phyloP scores from a whole-genome alignment of 2,888 invertebrate genomes.

The Auanema sp. region DNA sequence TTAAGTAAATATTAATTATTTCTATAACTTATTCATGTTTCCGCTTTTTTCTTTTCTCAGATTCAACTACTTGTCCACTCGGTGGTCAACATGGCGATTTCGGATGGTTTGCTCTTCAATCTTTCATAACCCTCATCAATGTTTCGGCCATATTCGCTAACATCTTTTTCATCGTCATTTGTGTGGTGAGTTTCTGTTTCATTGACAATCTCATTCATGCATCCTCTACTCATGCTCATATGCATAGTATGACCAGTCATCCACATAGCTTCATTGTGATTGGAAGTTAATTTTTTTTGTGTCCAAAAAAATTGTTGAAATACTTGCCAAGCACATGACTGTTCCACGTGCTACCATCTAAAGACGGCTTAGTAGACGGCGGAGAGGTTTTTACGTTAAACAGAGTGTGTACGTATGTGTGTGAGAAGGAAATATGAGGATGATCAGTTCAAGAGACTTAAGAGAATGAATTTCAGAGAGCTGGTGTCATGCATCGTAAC shows the following conservation, averaged over 20 bases:
- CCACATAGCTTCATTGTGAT: too few relatives aligned
- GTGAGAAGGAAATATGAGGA: not conserved
- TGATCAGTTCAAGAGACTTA: slow-evolving; percentile 1
- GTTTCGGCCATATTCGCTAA: slow-evolving; percentile 25
- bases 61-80: slow-evolving; percentile 21
- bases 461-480: slow-evolving; percentile 18
- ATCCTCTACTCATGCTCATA: too few relatives aligned
- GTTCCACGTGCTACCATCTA: too few relatives aligned
- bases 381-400: not conserved
- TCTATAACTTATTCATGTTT: not conserved
- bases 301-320: too few relatives aligned
- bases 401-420: not conserved
- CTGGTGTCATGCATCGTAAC: slow-evolving; percentile 31
- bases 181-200: slow-evolving; percentile 15
- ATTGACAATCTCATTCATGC: not conserved
- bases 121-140: slow-evolving; percentile 27
- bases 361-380: too few relatives aligned
- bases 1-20: too few relatives aligned
- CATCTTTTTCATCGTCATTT: slow-evolving; percentile 27
- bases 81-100: slow-evolving; percentile 22
- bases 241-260: too few relatives aligned
- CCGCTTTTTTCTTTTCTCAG: not conserved
- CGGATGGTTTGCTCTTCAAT: slow-evolving; percentile 28
- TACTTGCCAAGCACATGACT: too few relatives aligned
- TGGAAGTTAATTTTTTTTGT: too few relatives aligned